Evolutionary conservation across 2,797 vertebrate genomes (phyloP).

Genomic region (Oreochromis grahami): DNA sequence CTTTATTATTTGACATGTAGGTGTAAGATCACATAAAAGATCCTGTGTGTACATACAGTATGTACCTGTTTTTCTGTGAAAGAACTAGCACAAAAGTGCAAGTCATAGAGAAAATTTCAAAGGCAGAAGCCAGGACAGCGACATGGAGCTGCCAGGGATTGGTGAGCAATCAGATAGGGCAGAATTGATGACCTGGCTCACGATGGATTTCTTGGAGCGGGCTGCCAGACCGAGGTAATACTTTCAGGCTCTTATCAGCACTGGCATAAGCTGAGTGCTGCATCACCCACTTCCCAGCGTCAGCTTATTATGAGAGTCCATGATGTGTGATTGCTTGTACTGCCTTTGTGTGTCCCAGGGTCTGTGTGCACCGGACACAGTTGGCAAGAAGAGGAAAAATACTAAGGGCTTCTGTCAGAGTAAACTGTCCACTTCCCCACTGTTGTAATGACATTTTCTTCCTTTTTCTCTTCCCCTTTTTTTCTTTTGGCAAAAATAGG

Average conservation of each 20-base stretch:
- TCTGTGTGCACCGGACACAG: slow-evolving; percentile 44
- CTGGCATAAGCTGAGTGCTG: slow-evolving; percentile 80
- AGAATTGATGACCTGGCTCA: slow-evolving; percentile 82
- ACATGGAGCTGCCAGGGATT: slow-evolving; percentile 75
- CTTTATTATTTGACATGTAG: slow-evolving; percentile 9
- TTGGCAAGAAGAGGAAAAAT: slow-evolving; percentile 26
- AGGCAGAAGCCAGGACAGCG: slow-evolving; percentile 66
- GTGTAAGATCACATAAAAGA: slow-evolving; percentile 19
- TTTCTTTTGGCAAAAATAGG: not conserved
- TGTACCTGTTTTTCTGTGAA: slow-evolving; percentile 34
- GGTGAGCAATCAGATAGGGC: slow-evolving; percentile 80
- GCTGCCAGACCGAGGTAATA: slow-evolving; percentile 78
- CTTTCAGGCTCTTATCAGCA: slow-evolving; percentile 79
- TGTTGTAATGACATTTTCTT: slow-evolving; percentile 29
- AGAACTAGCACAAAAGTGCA: slow-evolving; percentile 71
- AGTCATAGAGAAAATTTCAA: slow-evolving; percentile 75
- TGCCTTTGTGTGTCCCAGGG: slow-evolving; percentile 61
- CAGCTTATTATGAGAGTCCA: slow-evolving; percentile 78
- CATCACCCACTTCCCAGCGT: slow-evolving; percentile 79
- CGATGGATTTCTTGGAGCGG: slow-evolving; percentile 78
- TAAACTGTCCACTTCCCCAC: slow-evolving; percentile 14
- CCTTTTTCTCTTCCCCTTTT: not conserved
- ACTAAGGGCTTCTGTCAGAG: slow-evolving; percentile 28
- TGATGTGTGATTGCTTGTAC: slow-evolving; percentile 77
- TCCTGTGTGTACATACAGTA: slow-evolving; percentile 5